Evolutionary conservation across 2,888 invertebrate species (phyloP).

Genomic region (Drosophila cognata): DNA sequence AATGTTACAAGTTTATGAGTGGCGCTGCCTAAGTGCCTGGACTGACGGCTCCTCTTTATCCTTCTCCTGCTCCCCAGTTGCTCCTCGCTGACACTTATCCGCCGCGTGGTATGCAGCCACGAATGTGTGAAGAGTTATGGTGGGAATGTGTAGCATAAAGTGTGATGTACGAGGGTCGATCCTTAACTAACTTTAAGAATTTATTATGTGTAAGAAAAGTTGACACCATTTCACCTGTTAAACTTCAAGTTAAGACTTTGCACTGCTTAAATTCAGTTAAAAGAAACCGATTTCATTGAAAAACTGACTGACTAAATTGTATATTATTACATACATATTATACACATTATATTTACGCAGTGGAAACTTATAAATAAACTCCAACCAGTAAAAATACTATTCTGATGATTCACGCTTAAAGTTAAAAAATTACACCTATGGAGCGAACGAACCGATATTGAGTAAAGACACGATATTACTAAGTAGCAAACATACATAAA

Average conservation of each 20-base stretch:
- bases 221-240: background rate
- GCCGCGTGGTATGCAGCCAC: slow-evolving; percentile 23
- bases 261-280: background rate
- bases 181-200: slow-evolving; percentile 8
- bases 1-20: slow-evolving; percentile 73
- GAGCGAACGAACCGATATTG: background rate
- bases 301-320: background rate
- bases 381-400: slow-evolving; percentile 18
- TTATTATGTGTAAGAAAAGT: slow-evolving; percentile 2
- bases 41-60: slow-evolving; percentile 13
- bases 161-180: slow-evolving; percentile 33
- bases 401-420: slow-evolving; percentile 8
- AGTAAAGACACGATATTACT: slow-evolving; percentile 8
- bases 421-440: no score
- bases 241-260: background rate
- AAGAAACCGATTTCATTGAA: background rate
- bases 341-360: background rate
- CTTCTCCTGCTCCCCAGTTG: background rate
- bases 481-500: background rate
- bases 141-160: slow-evolving; percentile 20
- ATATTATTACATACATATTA: background rate
- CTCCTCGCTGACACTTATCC: slow-evolving; percentile 21
- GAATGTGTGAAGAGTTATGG: slow-evolving; percentile 40
- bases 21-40: slow-evolving; percentile 20
- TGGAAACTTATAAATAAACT: slow-evolving; percentile 17